phyloP scores from a whole-genome alignment of 2,113 vertebrate species.

The Petroica traversi region DNA sequence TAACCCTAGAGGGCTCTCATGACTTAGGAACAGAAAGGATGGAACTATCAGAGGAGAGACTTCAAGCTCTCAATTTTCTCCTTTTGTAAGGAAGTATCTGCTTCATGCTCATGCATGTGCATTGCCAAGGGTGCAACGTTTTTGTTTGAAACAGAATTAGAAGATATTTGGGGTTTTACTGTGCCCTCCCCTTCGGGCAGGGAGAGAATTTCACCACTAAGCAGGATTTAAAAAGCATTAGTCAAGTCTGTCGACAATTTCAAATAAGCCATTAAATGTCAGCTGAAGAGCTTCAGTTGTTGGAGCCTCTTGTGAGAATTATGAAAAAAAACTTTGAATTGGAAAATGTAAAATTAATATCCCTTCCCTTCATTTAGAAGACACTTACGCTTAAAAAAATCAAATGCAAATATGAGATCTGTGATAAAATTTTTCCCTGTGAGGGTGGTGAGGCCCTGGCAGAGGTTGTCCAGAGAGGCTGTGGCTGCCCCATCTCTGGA shows the following conservation, averaged over 20 bases:
- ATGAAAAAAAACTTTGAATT: neutral
- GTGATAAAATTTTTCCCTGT: neutral
- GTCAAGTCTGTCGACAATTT: neutral
- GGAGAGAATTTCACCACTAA: neutral
- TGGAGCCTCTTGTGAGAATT: neutral
- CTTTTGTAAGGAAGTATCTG: neutral
- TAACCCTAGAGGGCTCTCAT: constrained; percentile 47
- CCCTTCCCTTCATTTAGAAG: neutral
- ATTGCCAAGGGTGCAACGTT: neutral
- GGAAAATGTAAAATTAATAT: neutral
- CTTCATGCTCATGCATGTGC: neutral
- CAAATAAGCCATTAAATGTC: neutral
- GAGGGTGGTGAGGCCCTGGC: neutral
- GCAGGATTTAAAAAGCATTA: neutral
- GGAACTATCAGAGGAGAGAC: neutral
- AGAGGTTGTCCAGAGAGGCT: neutral
- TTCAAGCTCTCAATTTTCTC: neutral
- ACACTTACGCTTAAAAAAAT: neutral
- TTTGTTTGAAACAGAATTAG: neutral
- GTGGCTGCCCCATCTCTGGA: neutral
- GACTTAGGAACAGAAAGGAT: neutral
- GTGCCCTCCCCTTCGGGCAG: rapidly evolving
- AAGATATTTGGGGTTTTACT: neutral
- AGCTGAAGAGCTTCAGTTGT: neutral
- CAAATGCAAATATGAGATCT: neutral